Evolutionary conservation across 2,113 vertebrate species (phyloP), one percentile per base, ranked within the genome.

Genomic region (Phyllostomus discolor): DNA sequence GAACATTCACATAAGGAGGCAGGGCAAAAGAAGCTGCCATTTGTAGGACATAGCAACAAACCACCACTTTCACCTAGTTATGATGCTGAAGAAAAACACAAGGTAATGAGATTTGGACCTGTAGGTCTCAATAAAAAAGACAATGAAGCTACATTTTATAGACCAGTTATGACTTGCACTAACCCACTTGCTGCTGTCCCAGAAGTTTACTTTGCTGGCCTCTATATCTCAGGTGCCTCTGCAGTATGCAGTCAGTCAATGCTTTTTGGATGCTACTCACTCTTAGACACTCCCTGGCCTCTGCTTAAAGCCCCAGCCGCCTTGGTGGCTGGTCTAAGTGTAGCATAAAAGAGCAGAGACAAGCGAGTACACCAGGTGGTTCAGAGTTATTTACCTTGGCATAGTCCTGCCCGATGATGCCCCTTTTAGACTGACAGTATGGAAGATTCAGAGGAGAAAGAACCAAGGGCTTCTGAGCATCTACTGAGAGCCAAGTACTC

Each of bases 81-180:
- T 16, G 19, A 11, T 3, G 15, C 22, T n/a, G 31, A 62, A 43
- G 16, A 62, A 87, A 95, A 85, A 20, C 7, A 5, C 1, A 84
- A 96, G 50, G 3, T 69, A 95, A 90, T 33, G 31, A 85, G 2
- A 43, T 96, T 78, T 97, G 5, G 1, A 95, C 5, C 0, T 43
- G 73, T 54, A 41, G 0, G 8, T 94, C 9, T 85, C 31, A 79
- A 41, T 11, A 89, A n/a, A 97, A 96, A 72, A 0, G 9, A 8
- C 52, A 93, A 84, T 66, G 8, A 93, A 97, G 86, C 41, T 73
- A n/a, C 0, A 12, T n/a, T 73, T 89, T 5, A 0, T 66, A 72
- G 31, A 87, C 2, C 62, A 89, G 81, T 41, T 90, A 26, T 17
- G 81, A 54, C 17, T 43, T 19, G 66, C 19, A 86, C 1, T 92